A percentile compares a stretch with the other conserved stretches of the same genome.
These are phyloP conservation scores for Toxotes chatareus DNA, from an alignment of 2,113 vertebrate species.

Conservation along the genomic window DNA sequence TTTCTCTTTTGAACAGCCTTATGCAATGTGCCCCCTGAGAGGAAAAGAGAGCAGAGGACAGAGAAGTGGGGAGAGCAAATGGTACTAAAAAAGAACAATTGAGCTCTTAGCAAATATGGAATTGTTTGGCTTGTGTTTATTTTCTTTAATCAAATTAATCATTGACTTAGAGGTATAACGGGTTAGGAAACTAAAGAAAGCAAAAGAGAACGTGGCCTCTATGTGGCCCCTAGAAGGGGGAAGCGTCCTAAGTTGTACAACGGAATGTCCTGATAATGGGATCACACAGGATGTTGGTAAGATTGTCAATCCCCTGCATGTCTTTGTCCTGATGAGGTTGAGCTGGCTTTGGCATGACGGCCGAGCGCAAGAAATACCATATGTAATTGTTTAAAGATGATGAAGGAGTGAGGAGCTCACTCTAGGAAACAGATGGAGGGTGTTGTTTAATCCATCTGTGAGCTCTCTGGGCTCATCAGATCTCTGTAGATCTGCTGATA, in stretches of 20 bases:
- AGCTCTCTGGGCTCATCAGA: slow-evolving; percentile 40
- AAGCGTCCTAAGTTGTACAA: not conserved
- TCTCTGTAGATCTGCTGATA: slow-evolving; percentile 1
- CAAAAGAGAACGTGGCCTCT: slow-evolving; percentile 35
- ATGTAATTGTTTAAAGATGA: slow-evolving; percentile 71
- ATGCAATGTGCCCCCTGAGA: slow-evolving; percentile 68
- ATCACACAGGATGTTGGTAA: slow-evolving; percentile 60
- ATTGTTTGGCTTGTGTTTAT: slow-evolving; percentile 42
- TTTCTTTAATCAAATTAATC: slow-evolving; percentile 65
- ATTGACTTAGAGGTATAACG: slow-evolving; percentile 32
- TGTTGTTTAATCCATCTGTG: slow-evolving; percentile 49
- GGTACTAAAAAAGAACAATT: slow-evolving; percentile 63
- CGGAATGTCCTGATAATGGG: slow-evolving; percentile 49
- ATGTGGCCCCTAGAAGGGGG: slow-evolving; percentile 10
- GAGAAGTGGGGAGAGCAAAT: slow-evolving; percentile 45
- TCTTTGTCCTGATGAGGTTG: slow-evolving; percentile 46
- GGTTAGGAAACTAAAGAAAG: slow-evolving; percentile 49
- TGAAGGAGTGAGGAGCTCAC: slow-evolving; percentile 33
- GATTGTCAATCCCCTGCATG: slow-evolving; percentile 38
- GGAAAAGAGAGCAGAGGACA: slow-evolving; percentile 54
- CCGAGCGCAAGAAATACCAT: slow-evolving; percentile 43
- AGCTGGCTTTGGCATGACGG: slow-evolving; percentile 56
- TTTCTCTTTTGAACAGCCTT: slow-evolving; percentile 32
- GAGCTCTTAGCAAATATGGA: slow-evolving; percentile 46
- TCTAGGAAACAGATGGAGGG: slow-evolving; percentile 66